These are phyloP conservation scores for Netelia inedita DNA, from an alignment of 2,888 invertebrate genomes.

Conservation along the genomic window DNA sequence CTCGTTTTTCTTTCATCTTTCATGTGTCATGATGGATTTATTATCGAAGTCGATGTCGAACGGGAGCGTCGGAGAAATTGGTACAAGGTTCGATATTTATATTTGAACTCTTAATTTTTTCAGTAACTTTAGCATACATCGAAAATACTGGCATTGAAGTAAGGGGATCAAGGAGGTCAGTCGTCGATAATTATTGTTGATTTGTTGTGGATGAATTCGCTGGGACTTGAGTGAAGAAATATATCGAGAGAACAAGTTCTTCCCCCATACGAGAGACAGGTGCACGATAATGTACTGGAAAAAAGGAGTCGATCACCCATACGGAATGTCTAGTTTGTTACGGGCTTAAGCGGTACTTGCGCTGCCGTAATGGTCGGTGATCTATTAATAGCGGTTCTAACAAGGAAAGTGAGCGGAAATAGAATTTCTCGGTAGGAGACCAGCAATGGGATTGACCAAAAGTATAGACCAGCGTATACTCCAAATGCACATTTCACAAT, in stretches of 20 bases:
- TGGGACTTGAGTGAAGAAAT: background rate
- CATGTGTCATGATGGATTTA: conserved; percentile 45
- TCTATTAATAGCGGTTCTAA: conserved; percentile 59
- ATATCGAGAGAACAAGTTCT: background rate
- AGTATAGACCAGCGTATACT: too few species aligned
- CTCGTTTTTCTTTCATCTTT: conserved; percentile 55
- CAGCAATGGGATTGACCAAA: too few species aligned
- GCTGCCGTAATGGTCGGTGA: conserved; percentile 50
- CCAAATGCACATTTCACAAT: too few species aligned
- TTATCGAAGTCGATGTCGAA: conserved; percentile 36
- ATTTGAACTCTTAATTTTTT: conserved; percentile 12
- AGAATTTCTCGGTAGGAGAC: too few species aligned
- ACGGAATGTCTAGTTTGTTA: conserved; percentile 46
- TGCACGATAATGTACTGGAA: background rate
- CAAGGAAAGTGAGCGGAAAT: background rate
- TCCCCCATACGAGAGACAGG: background rate
- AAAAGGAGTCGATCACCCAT: conserved; percentile 37
- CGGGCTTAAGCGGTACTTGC: conserved; percentile 18
- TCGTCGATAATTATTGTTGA: background rate
- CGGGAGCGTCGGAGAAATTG: conserved; percentile 40
- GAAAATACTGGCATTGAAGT: conserved; percentile 17
- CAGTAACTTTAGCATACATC: background rate
- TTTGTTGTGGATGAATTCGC: background rate
- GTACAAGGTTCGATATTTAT: conserved; percentile 55
- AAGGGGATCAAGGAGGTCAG: conserved; percentile 36